Conservation (phyloP, 2,113 vertebrate genomes). For the Burhinus oedicnemus region DNA sequence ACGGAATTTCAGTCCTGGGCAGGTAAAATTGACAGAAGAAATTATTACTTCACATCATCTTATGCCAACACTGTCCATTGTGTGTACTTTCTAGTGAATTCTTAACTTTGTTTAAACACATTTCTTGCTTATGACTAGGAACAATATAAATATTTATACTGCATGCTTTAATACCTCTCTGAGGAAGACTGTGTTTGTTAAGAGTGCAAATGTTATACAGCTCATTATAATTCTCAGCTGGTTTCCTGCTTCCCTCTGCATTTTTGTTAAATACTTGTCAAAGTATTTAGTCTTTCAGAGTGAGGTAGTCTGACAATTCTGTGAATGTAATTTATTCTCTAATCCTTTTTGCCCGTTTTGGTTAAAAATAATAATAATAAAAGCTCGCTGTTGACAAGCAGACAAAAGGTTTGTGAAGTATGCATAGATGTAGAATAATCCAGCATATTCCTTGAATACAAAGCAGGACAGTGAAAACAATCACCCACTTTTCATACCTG, state of each 20-base stretch:
- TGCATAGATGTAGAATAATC: neutral
- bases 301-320: neutral
- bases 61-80: neutral
- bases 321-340: neutral
- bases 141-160: constrained; percentile 39
- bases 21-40: neutral
- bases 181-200: constrained; percentile 4
- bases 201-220: constrained; percentile 6
- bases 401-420: neutral
- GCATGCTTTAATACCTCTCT: constrained; percentile 15
- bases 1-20: neutral
- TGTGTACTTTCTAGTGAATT: neutral
- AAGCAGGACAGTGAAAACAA: neutral
- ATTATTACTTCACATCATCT: neutral
- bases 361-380: neutral
- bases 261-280: constrained; percentile 37
- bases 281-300: constrained; percentile 1
- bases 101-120: neutral
- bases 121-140: constrained; percentile 1
- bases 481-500: neutral
- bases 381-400: neutral
- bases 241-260: constrained; percentile 8
- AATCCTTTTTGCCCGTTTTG: neutral
- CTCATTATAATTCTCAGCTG: constrained; percentile 35
- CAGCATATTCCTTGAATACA: neutral